These are phyloP conservation scores for Athalia circularis DNA, from an alignment of 2,888 invertebrate genomes.

Conservation along the genomic window DNA sequence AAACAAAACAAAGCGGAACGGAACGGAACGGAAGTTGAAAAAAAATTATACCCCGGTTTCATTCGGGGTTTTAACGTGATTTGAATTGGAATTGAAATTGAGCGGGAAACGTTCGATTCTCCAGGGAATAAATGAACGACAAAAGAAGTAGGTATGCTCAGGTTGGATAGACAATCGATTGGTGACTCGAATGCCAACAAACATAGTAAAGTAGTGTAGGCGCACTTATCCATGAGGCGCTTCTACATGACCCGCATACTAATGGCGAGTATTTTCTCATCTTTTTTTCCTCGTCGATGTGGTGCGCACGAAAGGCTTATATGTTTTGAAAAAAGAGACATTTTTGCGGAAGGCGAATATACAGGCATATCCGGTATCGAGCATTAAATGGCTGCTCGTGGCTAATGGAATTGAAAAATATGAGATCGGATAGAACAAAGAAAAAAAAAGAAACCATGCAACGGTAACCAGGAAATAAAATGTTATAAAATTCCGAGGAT, in stretches of 20 bases:
- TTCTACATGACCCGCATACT: slow-evolving; percentile 32
- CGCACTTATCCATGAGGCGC: slow-evolving; percentile 29
- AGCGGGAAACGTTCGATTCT: slow-evolving; percentile 11
- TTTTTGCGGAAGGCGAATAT: neutral
- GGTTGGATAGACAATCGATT: slow-evolving; percentile 32
- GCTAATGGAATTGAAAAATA: neutral
- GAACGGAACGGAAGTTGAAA: neutral
- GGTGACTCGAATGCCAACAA: slow-evolving; percentile 36
- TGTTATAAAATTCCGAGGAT: neutral
- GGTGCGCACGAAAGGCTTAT: neutral
- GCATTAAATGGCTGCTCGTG: neutral
- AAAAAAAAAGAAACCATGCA: neutral
- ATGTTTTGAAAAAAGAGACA: neutral
- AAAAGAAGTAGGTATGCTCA: slow-evolving; percentile 1
- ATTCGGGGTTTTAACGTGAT: slow-evolving; percentile 15
- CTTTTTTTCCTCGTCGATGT: neutral
- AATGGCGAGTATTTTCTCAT: slow-evolving; percentile 20
- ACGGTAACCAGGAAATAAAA: neutral
- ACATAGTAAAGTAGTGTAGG: neutral
- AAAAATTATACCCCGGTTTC: slow-evolving; percentile 12
- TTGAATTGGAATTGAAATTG: slow-evolving; percentile 22
- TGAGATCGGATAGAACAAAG: neutral
- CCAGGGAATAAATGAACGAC: slow-evolving; percentile 13
- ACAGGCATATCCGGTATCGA: neutral
- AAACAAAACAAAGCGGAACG: neutral